These are phyloP conservation scores for Protula sp. DNA, from an alignment of 2,888 invertebrate species.

Conservation along the genomic window DNA sequence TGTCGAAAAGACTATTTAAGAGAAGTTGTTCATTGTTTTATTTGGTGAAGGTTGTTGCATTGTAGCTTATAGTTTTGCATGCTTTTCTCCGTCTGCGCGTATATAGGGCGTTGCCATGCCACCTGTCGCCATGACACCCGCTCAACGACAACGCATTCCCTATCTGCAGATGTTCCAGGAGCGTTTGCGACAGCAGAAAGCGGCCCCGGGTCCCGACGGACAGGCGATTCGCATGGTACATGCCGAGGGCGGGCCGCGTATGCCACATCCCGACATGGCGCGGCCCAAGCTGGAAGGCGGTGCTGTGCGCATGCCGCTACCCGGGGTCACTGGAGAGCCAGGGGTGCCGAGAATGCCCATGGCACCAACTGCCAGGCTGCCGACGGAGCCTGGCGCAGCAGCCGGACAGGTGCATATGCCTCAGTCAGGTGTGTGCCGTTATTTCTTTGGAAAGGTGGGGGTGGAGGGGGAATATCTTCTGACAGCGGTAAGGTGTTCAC, in stretches of 20 bases:
- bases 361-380: background rate
- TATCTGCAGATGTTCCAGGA: conserved; percentile 37
- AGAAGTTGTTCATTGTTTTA: no score
- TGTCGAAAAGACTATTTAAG: no score
- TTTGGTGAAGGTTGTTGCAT: no score
- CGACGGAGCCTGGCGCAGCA: background rate
- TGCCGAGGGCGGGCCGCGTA: background rate
- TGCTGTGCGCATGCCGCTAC: background rate
- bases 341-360: background rate
- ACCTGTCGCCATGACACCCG: no score
- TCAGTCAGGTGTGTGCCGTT: no score
- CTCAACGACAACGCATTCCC: conserved; percentile 13
- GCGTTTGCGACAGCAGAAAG: conserved; percentile 37
- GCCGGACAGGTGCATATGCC: background rate
- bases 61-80: no score
- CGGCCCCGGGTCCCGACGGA: background rate
- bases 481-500: no score
- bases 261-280: background rate
- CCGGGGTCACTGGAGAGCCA: background rate
- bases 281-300: background rate
- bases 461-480: no score
- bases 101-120: background rate
- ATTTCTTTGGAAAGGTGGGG: no score
- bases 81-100: background rate
- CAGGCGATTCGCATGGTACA: background rate